phyloP scores from a whole-genome alignment of 2,113 vertebrate species.

The Saimiri boliviensis region DNA sequence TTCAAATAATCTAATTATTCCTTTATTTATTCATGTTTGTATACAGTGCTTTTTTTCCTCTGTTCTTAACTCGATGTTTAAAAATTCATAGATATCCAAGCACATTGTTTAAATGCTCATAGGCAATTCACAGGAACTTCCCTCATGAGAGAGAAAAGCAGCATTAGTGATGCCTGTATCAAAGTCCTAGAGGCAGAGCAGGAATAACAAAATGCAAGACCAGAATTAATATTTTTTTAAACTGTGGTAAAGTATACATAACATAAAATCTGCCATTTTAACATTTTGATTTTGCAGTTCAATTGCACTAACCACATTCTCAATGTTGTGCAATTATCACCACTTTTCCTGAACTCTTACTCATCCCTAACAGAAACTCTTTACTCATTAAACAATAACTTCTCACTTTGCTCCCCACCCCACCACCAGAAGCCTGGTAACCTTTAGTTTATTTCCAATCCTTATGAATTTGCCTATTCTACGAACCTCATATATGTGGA shows the following conservation, averaged over 20 bases:
- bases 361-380: background rate
- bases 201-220: slow-evolving; percentile 27
- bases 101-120: slow-evolving; percentile 50
- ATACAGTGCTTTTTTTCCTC: background rate
- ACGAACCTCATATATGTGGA: background rate
- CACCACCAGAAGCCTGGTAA: background rate
- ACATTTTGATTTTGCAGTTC: background rate
- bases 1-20: slow-evolving; percentile 68
- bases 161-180: background rate
- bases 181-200: background rate
- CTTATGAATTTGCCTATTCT: background rate
- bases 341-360: background rate
- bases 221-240: background rate
- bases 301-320: background rate
- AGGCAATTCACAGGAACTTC: slow-evolving; percentile 7
- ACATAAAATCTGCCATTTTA: background rate
- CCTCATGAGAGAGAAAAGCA: slow-evolving; percentile 46
- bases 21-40: slow-evolving; percentile 75
- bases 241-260: slow-evolving; percentile 2
- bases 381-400: background rate
- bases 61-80: slow-evolving; percentile 64
- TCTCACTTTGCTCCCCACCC: background rate
- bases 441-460: background rate
- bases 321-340: background rate
- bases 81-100: slow-evolving; percentile 64